Evolutionary conservation across 2,113 vertebrate genomes (phyloP).

Genomic region (Isichthys henryi): DNA sequence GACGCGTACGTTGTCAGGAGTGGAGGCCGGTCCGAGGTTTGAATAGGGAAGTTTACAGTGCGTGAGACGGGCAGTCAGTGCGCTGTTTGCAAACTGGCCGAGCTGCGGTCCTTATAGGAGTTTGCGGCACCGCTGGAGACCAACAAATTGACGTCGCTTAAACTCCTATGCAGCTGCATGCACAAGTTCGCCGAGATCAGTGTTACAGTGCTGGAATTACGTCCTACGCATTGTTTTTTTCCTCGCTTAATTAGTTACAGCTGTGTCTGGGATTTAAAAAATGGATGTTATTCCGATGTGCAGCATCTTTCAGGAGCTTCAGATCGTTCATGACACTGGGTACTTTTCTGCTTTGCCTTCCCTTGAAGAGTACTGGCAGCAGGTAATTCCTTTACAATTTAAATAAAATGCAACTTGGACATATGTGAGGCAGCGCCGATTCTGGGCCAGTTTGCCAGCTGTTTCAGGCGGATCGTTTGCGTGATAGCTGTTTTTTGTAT

Average conservation of each 20-base stretch:
- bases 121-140: constrained; percentile 39
- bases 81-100: constrained; percentile 75
- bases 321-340: constrained; percentile 95
- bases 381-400: constrained; percentile 64
- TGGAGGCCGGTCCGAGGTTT: constrained; percentile 67
- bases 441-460: background rate
- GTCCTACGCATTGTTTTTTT: constrained; percentile 5
- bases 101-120: constrained; percentile 40
- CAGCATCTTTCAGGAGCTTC: constrained; percentile 98
- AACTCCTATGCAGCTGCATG: constrained; percentile 56
- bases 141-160: constrained; percentile 36
- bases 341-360: constrained; percentile 96
- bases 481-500: background rate
- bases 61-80: constrained; percentile 71
- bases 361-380: constrained; percentile 98
- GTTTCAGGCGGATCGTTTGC: background rate
- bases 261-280: constrained; percentile 32
- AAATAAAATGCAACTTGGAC: background rate
- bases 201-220: constrained; percentile 31
- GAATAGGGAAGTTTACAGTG: constrained; percentile 86
- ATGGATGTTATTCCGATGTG: constrained; percentile 99
- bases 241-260: constrained; percentile 5
- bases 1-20: constrained; percentile 62
- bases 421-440: background rate
- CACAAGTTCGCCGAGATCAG: constrained; percentile 56